phyloP scores from a whole-genome alignment of 2,888 invertebrate genomes.

The Dryobotodes eremita region DNA sequence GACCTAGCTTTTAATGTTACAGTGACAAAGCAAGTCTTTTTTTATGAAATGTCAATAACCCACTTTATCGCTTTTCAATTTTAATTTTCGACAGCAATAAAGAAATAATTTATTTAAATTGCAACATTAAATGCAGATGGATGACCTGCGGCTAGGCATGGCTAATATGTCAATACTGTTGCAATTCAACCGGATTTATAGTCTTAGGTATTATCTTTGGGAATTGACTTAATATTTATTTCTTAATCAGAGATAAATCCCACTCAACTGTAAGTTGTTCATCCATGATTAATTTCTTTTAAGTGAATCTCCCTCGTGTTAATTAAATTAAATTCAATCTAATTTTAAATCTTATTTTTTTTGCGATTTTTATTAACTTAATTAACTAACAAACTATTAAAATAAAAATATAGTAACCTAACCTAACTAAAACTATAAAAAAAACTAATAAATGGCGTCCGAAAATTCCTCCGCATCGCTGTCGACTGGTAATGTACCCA shows the following conservation, averaged over 20 bases:
- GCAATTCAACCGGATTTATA: slow-evolving; percentile 41
- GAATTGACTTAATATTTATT: slow-evolving; percentile 1
- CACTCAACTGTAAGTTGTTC: neutral
- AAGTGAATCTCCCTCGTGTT: neutral
- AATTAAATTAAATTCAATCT: neutral
- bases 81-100: slow-evolving; percentile 2
- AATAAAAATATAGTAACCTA: too few relatives aligned
- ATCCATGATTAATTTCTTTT: neutral
- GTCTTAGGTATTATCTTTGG: neutral
- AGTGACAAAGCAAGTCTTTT: slow-evolving; percentile 7
- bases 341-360: neutral
- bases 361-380: too few relatives aligned
- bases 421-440: too few relatives aligned
- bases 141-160: slow-evolving; percentile 21
- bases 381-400: too few relatives aligned
- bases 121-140: slow-evolving; percentile 36
- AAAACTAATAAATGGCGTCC: too few relatives aligned
- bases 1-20: neutral
- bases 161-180: slow-evolving; percentile 7
- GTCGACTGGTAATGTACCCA: too few relatives aligned
- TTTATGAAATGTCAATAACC: slow-evolving; percentile 39
- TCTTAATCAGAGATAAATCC: neutral
- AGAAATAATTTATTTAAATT: slow-evolving; percentile 45
- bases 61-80: neutral
- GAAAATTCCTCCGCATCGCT: too few relatives aligned